Evolutionary conservation across 1,140 invertebrate species (phyloP), one percentile per base, ranked within the genome.

Genomic region (Chionoecetes opilio): DNA sequence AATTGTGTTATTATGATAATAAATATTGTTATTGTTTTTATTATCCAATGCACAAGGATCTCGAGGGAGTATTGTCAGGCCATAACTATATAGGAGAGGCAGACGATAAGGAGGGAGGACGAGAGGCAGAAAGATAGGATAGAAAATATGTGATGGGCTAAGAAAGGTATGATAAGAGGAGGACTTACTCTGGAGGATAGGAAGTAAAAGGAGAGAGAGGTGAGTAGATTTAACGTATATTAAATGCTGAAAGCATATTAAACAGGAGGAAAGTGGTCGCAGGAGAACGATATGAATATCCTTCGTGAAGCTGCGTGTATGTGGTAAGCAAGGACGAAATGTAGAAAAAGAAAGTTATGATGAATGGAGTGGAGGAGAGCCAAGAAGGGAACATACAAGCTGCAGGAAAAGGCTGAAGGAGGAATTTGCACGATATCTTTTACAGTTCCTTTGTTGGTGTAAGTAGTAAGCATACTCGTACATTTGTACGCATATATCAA

Each of bases 241-340:
- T n/a, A n/a, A n/a, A n/a, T n/a, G n/a, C n/a, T n/a, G n/a, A n/a
- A n/a, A n/a, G n/a, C n/a, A n/a, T n/a, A n/a, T n/a, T 75, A 75
- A 75, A 75, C 63, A 75, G 21, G 21, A 75, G 63, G 63, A n/a
- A 75, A 75, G 63, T 75, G 26, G 63, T n/a, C 63, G 26, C 63
- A 6, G 8, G 63, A n/a, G 63, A 8, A n/a, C 63, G 63, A 75
- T 75, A 75, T 17, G n/a, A 75, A 75, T 75, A 75, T 75, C 63
- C 63, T 75, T 75, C 63, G 21, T 75, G 63, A 53, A 53, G 46
- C 46, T 53, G 82, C 29, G 82, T 85, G 82, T 85, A n/a, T 85
- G 82, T 85, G 82, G 21, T 17, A 75, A 75, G 63, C 21, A 75
- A 75, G 63, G 63, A n/a, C 26, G 63, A 21, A n/a, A 75, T 75